These are phyloP conservation scores for Ceyx cyanopectus DNA, from an alignment of 2,113 vertebrate genomes.

Conservation along the genomic window DNA sequence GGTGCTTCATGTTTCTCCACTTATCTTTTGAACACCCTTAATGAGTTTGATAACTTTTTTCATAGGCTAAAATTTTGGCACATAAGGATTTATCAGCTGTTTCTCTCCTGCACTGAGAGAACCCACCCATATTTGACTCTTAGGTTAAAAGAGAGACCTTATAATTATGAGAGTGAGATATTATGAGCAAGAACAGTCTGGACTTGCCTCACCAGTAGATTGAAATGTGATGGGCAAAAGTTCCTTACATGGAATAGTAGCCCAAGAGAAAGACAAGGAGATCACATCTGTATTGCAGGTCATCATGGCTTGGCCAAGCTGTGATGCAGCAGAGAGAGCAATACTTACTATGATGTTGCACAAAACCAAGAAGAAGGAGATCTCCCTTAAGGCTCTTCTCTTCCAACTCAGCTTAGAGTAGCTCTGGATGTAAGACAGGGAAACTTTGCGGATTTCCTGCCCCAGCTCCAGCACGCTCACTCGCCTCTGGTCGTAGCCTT, in stretches of 20 bases:
- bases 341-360: conserved; percentile 89
- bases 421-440: conserved; percentile 67
- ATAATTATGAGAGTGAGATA: background rate
- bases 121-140: background rate
- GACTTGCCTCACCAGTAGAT: background rate
- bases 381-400: conserved; percentile 82
- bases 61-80: background rate
- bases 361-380: conserved; percentile 88
- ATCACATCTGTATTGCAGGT: accelerated
- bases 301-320: background rate
- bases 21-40: background rate
- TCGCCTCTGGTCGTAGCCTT: background rate
- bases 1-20: background rate
- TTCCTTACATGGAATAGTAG: background rate
- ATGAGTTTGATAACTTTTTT: background rate
- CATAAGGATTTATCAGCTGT: background rate
- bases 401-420: conserved; percentile 77
- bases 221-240: background rate
- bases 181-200: background rate
- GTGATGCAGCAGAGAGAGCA: background rate
- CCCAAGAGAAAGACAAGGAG: background rate
- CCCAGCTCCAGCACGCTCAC: conserved; percentile 66
- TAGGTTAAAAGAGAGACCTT: background rate
- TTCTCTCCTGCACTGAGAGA: background rate
- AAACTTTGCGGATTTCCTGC: conserved; percentile 63